These are phyloP conservation scores for Cetoscarus ocellatus DNA, from an alignment of 2,797 vertebrate genomes.

Conservation along the genomic window DNA sequence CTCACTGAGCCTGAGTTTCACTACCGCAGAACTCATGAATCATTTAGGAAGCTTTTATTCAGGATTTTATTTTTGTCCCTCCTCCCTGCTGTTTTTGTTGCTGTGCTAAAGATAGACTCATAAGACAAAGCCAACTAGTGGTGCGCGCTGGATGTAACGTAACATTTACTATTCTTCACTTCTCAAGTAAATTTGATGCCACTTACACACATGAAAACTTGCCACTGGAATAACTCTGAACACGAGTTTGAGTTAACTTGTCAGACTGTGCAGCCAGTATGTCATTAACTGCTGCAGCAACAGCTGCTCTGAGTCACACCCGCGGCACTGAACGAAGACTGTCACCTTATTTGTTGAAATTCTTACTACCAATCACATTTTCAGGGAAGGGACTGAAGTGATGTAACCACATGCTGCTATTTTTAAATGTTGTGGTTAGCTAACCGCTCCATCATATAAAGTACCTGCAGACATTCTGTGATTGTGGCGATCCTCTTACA, in stretches of 20 bases:
- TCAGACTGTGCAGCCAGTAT: neutral
- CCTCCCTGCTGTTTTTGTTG: constrained; percentile 20
- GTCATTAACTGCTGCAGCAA: neutral
- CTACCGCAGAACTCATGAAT: constrained; percentile 29
- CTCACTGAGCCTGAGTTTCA: constrained; percentile 17
- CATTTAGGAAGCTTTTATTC: constrained; percentile 32
- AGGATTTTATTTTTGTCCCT: constrained; percentile 12
- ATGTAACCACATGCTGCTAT: constrained; percentile 40
- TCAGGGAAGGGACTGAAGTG: constrained; percentile 17
- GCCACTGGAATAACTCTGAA: neutral
- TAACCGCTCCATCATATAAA: neutral
- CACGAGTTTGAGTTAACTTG: neutral
- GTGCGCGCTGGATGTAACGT: constrained; percentile 25
- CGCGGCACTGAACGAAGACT: neutral
- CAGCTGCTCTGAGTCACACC: neutral
- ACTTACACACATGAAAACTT: constrained; percentile 3
- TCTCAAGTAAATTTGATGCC: constrained; percentile 6
- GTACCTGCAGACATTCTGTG: constrained; percentile 23
- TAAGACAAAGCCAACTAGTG: constrained; percentile 11
- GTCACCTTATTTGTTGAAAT: constrained; percentile 12
- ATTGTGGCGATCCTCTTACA: constrained; percentile 10
- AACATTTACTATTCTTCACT: constrained; percentile 12
- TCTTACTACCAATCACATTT: neutral
- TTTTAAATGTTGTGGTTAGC: constrained; percentile 18
- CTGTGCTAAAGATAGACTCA: constrained; percentile 31